Base-by-base conservation (phyloP, 2,888 invertebrate genomes). In the Odontocolon sp. region DNA sequence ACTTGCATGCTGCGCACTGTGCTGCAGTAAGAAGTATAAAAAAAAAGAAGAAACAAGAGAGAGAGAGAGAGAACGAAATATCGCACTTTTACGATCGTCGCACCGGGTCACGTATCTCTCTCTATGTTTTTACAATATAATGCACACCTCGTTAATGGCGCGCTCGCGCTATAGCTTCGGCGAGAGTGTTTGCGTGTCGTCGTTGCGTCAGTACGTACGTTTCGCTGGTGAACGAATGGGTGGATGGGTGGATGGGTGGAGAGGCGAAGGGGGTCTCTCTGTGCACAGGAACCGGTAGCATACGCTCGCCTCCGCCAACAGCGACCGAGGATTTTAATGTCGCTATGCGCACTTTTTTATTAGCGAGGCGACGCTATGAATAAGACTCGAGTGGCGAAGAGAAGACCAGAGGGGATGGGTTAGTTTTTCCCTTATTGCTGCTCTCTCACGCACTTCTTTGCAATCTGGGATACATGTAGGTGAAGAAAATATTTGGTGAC, bases 351-450 rank as follows among this genome's bases (percentile, higher is more conserved):
- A 81, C 78, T 84, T 61, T 87, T 87, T 88, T 87, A 88, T 87
- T 87, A 86, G 86, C 85, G 71, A 80, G 81, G 80, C 83, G 83
- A 82, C 82, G 86, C 83, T 82, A 85, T 86, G 87, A 87, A 88
- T 87, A 88, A 86, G 83, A 84, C 81, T 81, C 83, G 78, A 74
- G 78, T 79, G 81, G 79, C 63, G 77, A 26, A 67, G 71, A 18
- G 21, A 23, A 28, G 31, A 18, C 42, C 18, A 38, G 9, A 16
- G 16, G 4, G 26, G 14, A 38, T 42, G 14, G 2, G 56, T 45
- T 42, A 9, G 59, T 59, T 28, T 28, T 61, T 45, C 8, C 54
- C n/a, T 45, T 42, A 9, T 40, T 59, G 28, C 18, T 61, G 28
- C 8, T 36, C n/a, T 28, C 14, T 3, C 42, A 14, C 16, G 2